A percentile compares a stretch with the other conserved stretches of the same genome.
These are phyloP conservation scores for Cochlearius cochlearius DNA, from an alignment of 2,113 vertebrate genomes.

Conservation along the genomic window DNA sequence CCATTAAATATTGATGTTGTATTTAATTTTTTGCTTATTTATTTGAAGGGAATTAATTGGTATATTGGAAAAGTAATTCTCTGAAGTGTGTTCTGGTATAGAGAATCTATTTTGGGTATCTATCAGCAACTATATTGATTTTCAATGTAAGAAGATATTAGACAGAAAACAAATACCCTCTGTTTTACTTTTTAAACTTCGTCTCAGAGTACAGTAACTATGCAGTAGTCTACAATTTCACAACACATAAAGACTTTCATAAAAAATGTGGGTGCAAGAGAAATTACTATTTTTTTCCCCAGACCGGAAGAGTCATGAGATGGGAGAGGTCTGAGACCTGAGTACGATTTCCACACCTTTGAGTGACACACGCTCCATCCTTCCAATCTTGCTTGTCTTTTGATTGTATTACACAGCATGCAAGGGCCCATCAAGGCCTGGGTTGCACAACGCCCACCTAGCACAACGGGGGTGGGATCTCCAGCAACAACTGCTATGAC, in stretches of 20 bases:
- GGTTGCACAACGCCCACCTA: not conserved
- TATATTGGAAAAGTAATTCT: not conserved
- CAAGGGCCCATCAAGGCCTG: not conserved
- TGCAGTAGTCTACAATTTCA: not conserved
- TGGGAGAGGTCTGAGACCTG: not conserved
- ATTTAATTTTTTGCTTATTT: not conserved
- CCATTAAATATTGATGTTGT: conserved; percentile 17
- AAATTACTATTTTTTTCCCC: not conserved
- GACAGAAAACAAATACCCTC: not conserved
- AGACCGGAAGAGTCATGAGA: rapidly evolving
- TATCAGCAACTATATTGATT: not conserved
- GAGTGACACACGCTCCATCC: not conserved
- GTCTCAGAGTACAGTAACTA: not conserved
- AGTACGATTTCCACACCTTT: not conserved
- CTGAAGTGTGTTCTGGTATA: not conserved
- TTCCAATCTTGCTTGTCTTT: not conserved
- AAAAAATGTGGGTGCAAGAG: rapidly evolving
- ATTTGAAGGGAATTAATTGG: conserved; percentile 32
- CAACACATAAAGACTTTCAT: not conserved
- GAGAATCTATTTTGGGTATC: not conserved
- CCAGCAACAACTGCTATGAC: not conserved
- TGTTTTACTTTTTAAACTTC: not conserved
- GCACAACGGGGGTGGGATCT: not conserved
- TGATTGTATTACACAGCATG: not conserved
- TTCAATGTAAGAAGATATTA: not conserved